Percentiles rank a stretch among this genome's conserved stretches.
These are phyloP conservation scores for Aphelenchoides avenae DNA, from an alignment of 1,140 invertebrate species.

Conservation along the genomic window DNA sequence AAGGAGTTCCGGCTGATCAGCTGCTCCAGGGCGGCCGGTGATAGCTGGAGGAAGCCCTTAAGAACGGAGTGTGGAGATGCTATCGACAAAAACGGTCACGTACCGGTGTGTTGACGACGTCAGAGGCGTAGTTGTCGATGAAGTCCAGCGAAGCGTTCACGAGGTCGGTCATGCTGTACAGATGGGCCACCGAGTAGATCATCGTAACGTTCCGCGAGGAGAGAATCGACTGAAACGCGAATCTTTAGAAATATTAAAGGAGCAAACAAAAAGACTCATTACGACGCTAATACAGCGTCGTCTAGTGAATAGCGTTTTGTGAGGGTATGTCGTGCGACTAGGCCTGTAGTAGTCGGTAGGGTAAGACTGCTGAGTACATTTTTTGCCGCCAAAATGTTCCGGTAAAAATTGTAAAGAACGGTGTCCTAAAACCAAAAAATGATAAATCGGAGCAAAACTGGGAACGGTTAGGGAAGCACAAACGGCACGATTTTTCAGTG, in stretches of 20 bases:
- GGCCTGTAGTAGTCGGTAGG: constrained; percentile 5
- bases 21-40: constrained; percentile 63
- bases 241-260: not conserved
- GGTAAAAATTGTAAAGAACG: too few relatives aligned
- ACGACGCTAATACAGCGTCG: too few relatives aligned
- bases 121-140: constrained; percentile 79
- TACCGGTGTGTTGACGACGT: constrained; percentile 69
- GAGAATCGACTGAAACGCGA: constrained; percentile 64
- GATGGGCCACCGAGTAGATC: constrained; percentile 81
- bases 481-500: too few relatives aligned
- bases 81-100: constrained; percentile 7
- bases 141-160: constrained; percentile 69
- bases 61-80: constrained; percentile 14
- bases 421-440: too few relatives aligned
- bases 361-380: constrained; percentile 8
- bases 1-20: constrained; percentile 88
- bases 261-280: not conserved
- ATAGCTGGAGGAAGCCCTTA: constrained; percentile 35
- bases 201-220: constrained; percentile 82
- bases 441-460: constrained; percentile 1
- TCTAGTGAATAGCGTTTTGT: too few relatives aligned
- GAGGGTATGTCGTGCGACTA: too few relatives aligned
- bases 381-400: constrained; percentile 19
- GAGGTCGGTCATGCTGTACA: constrained; percentile 69
- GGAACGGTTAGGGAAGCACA: too few relatives aligned